Base-by-base conservation (phyloP, 1,140 invertebrate genomes). In the Macrobrachium nipponense region DNA sequence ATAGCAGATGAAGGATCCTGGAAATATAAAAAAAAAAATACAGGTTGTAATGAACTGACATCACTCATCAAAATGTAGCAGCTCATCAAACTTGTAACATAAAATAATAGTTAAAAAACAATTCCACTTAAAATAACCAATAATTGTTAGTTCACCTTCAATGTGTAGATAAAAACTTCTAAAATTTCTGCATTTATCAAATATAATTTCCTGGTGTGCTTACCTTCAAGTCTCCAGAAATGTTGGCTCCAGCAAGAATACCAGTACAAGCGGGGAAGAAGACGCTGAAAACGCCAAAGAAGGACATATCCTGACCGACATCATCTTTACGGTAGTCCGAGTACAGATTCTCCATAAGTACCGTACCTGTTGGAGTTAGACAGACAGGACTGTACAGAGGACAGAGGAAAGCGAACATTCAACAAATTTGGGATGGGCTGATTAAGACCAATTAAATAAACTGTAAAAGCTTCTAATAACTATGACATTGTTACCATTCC, bases 191-290 rank as follows among this genome's bases (percentile, higher is more conserved):
- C 27, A 36, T 36, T 36, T 36, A 36, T 20, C 18, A 23, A 51
- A 0, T 11, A 27, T 11, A 79, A 4, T 10, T 20, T 7, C 18
- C 59, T 64, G 20, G 7, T 51, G 72, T 86, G 89, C 87, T 91
- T 91, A 96, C 96, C 93, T 95, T 95, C 44, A 97, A 92, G 92
- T 98, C 96, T 59, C 98, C 98, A 72, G 97, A 98, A 90, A 99
- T 99, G 91, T 99, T 95, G 10, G 93, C 93, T 27, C 93, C 93
- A 77, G 93, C 93, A 6, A 94, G 90, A 83, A 91, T 91, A 36
- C 98, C 98, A 44, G 98, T 99, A 15, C 97, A 97, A 0, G 98
- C 98, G 17, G 98, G 98, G 91, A 99, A 99, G 92, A 99, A 99
- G 79, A 99, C 96, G 12, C 97, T 94, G 92, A 99, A 98, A 0